Evolutionary conservation across 2,797 vertebrate species (phyloP), one percentile per base, ranked within the genome.

Genomic region (Furcifer pardalis): DNA sequence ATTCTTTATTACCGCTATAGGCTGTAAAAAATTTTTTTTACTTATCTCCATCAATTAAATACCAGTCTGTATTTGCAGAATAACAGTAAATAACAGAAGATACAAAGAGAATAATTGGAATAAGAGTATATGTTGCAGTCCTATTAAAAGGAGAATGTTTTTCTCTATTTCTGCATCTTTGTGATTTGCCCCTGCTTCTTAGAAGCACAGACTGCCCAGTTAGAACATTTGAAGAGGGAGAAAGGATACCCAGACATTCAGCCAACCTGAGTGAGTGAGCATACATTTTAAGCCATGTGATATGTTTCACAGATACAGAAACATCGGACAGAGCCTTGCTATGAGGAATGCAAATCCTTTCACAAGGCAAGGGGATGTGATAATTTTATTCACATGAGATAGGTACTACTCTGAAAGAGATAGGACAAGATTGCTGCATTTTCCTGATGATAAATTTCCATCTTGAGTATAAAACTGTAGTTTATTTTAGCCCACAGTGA

Each of bases 51-150:
- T 79, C 90, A 91, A 93, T 85, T 92, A 89, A 94, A 85, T 94
- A 92, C 91, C 93, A 92, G 92, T 93, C 90, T 94, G 85, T 93
- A 91, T 94, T 93, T 93, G 93, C 91, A 94, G 90, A 56, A 89
- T 92, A 89, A 90, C 86, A 91, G 90, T 89, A 92, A 59, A 13
- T 92, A 91, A 71, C 66, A 37, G 49, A 63, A 86, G 74, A 46
- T 46, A 42, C 17, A 32, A 8, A 2, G 32, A 71, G 65, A 77
- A 91, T 90, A 91, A 93, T 92, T 89, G 71, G 88, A 92, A 86
- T 88, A 87, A 89, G 90, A 89, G n/a, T 86, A 87, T 93, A 92
- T 87, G 88, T 88, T 91, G 91, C 89, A 89, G 91, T 90, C 91
- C 94, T 94, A 89, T 90, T 91, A 44, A 90, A 90, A 91, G 91